phyloP scores from a whole-genome alignment of 2,888 invertebrate species.

The Archips crataeganus region DNA sequence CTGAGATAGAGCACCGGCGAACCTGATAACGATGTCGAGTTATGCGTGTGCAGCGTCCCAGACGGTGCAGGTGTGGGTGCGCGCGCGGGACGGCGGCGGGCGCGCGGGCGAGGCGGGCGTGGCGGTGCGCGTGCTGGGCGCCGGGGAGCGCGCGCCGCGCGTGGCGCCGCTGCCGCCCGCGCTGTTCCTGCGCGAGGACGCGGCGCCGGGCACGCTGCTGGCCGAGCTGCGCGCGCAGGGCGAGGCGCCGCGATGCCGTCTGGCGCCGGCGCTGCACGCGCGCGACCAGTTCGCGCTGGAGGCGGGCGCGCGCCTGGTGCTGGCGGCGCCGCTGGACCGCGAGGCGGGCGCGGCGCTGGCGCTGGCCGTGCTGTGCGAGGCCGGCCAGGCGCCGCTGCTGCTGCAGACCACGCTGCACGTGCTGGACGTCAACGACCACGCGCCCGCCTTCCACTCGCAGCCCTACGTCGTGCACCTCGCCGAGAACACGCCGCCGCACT shows the following conservation, averaged over 20 bases:
- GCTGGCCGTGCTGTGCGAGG: slow-evolving; percentile 84
- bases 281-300: slow-evolving; percentile 90
- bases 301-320: slow-evolving; percentile 89
- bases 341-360: slow-evolving; percentile 89
- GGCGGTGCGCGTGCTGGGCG: slow-evolving; percentile 88
- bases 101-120: slow-evolving; percentile 91
- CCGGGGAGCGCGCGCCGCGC: slow-evolving; percentile 89
- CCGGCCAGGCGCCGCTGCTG: slow-evolving; percentile 86
- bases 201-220: slow-evolving; percentile 80
- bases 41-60: slow-evolving; percentile 87
- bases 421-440: slow-evolving; percentile 96
- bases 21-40: not conserved
- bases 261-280: slow-evolving; percentile 76
- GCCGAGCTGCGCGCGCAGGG: slow-evolving; percentile 41
- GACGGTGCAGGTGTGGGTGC: slow-evolving; percentile 87
- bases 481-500: slow-evolving; percentile 93
- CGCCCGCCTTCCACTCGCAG: slow-evolving; percentile 94
- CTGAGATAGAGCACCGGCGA: too few species aligned
- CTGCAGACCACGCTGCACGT: slow-evolving; percentile 92
- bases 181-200: slow-evolving; percentile 92
- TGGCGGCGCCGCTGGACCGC: slow-evolving; percentile 91
- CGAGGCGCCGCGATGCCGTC: slow-evolving; percentile 49
- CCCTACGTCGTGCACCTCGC: slow-evolving; percentile 92
- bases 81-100: slow-evolving; percentile 85
- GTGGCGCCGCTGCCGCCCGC: slow-evolving; percentile 91